These are phyloP conservation scores for Pterocles gutturalis DNA, from an alignment of 2,113 vertebrate species.

Conservation along the genomic window DNA sequence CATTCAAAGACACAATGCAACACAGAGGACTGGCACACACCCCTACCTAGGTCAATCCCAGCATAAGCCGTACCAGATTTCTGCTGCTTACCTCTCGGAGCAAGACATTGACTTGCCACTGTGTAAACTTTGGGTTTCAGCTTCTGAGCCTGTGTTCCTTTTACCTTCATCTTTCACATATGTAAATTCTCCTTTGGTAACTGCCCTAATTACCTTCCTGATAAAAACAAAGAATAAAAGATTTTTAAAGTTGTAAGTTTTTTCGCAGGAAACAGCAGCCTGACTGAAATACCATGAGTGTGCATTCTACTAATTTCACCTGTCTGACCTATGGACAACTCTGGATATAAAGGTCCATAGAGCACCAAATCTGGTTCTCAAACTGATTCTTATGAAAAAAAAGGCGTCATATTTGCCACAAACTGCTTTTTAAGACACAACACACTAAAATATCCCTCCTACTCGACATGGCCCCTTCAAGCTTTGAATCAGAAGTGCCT, in stretches of 20 bases:
- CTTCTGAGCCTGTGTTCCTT: slow-evolving; percentile 69
- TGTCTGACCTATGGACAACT: not conserved
- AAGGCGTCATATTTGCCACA: not conserved
- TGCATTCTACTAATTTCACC: not conserved
- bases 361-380: not conserved
- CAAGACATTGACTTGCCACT: slow-evolving; percentile 68
- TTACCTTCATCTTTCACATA: slow-evolving; percentile 60
- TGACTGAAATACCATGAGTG: not conserved
- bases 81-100: slow-evolving; percentile 80
- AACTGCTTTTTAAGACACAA: not conserved
- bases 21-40: accelerated
- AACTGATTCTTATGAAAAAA: not conserved
- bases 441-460: not conserved
- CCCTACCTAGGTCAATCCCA: accelerated
- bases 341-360: not conserved
- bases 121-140: slow-evolving; percentile 73
- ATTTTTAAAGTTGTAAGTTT: not conserved
- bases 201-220: slow-evolving; percentile 67
- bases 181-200: slow-evolving; percentile 79
- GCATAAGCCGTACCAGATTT: not conserved
- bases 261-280: not conserved
- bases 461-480: not conserved
- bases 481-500: not conserved
- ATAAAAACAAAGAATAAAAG: slow-evolving; percentile 58
- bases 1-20: not conserved